A percentile compares a stretch with the other conserved stretches of the same genome.
These are phyloP conservation scores for Phyllopteryx taeniolatus DNA, from an alignment of 2,113 vertebrate species.

Conservation along the genomic window DNA sequence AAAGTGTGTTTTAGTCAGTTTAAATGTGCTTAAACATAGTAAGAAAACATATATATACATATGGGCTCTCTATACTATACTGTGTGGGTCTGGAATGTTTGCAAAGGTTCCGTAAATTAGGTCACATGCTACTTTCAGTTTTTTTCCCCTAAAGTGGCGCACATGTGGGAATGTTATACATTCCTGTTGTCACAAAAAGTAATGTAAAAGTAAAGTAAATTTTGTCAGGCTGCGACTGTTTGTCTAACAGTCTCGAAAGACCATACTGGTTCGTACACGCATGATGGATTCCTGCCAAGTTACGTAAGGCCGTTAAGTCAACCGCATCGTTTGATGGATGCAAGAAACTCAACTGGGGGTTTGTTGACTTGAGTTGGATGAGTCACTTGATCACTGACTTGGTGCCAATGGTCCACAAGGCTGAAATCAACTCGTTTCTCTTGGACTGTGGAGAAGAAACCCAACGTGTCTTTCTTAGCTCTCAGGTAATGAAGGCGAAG, in stretches of 20 bases:
- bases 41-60: no score
- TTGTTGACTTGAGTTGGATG: conserved; percentile 63
- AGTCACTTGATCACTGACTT: conserved; percentile 72
- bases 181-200: conserved; percentile 14
- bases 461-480: conserved; percentile 57
- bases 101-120: conserved; percentile 23
- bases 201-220: conserved; percentile 12
- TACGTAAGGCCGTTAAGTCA: conserved; percentile 45
- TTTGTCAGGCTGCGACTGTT: conserved; percentile 36
- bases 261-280: conserved; percentile 46
- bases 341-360: conserved; percentile 57
- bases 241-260: conserved; percentile 51
- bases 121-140: conserved; percentile 36
- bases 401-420: conserved; percentile 55
- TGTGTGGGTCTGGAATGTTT: background rate
- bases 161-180: conserved; percentile 31
- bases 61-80: no score
- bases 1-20: no score
- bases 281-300: conserved; percentile 61
- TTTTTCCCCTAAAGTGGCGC: conserved; percentile 23
- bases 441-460: conserved; percentile 60
- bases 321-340: conserved; percentile 59
- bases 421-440: conserved; percentile 62
- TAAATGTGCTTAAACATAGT: no score
- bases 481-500: conserved; percentile 57